These are phyloP conservation scores for Lynx canadensis DNA, from an alignment of 2,113 vertebrate species.

Conservation along the genomic window DNA sequence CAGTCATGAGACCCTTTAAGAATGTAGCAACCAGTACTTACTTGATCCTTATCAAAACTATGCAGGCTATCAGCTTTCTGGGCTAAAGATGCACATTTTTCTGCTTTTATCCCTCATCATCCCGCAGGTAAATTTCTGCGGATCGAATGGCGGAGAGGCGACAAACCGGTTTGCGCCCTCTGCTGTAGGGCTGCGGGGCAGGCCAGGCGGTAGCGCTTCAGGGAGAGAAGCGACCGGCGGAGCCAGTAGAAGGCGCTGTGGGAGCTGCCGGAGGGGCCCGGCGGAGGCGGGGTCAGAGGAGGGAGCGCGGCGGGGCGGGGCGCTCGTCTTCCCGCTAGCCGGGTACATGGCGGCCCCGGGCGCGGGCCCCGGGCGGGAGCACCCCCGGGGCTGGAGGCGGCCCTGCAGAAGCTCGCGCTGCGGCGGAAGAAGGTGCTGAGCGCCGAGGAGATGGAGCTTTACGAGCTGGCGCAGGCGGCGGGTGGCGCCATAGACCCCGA, in stretches of 20 bases:
- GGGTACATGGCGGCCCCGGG: not conserved
- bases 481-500: conserved; percentile 93
- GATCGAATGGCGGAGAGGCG: not conserved
- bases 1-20: not conserved
- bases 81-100: not conserved
- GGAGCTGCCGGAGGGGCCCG: not conserved
- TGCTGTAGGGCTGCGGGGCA: accelerated
- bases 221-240: not conserved
- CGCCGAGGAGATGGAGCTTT: conserved; percentile 92
- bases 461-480: conserved; percentile 93
- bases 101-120: not conserved
- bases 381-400: conserved; percentile 79
- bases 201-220: not conserved
- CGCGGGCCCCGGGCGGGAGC: not conserved
- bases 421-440: conserved; percentile 94
- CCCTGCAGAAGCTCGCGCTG: conserved; percentile 83
- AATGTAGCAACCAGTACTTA: not conserved
- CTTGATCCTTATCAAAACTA: not conserved
- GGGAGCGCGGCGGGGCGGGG: no score
- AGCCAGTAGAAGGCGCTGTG: not conserved
- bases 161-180: not conserved
- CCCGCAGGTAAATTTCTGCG: not conserved
- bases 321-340: accelerated
- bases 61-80: not conserved
- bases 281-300: not conserved